Evolutionary conservation across 2,113 vertebrate genomes (phyloP).

Genomic region (Potamarius usumacintae): DNA sequence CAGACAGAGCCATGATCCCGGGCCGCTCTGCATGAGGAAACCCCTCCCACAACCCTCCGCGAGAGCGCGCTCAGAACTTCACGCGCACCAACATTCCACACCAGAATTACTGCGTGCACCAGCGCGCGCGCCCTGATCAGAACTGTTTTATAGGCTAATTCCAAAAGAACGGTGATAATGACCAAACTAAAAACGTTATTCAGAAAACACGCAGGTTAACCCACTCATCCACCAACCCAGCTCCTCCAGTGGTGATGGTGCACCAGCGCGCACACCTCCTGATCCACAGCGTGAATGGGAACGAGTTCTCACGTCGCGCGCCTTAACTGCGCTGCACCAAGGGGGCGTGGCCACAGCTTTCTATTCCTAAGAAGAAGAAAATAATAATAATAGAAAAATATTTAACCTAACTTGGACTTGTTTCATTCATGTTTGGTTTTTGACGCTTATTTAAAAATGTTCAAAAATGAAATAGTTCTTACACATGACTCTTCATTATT

Average conservation of each 20-base stretch:
- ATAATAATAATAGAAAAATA: too few relatives aligned
- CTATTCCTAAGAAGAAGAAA: not conserved
- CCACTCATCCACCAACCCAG: too few relatives aligned
- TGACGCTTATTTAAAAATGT: not conserved
- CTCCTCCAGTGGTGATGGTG: too few relatives aligned
- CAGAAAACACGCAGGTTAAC: not conserved
- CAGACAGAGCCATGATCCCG: conserved; percentile 32
- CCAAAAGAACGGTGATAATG: not conserved
- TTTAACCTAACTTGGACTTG: not conserved
- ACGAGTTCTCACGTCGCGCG: conserved; percentile 5
- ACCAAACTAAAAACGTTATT: too few relatives aligned
- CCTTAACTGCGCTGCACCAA: not conserved
- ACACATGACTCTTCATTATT: not conserved
- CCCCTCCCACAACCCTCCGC: conserved; percentile 40
- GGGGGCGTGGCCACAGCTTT: conserved; percentile 7
- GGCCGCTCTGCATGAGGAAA: conserved; percentile 27
- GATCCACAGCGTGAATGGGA: not conserved
- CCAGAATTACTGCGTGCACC: too few relatives aligned
- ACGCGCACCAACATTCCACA: not conserved
- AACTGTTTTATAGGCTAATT: not conserved
- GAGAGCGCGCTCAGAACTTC: not conserved
- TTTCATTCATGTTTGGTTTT: not conserved
- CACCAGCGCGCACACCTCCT: too few relatives aligned
- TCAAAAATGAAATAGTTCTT: not conserved
- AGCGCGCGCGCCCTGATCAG: not conserved